Base-by-base conservation (phyloP, 1,140 invertebrate genomes). In the Bombus fervidus region DNA sequence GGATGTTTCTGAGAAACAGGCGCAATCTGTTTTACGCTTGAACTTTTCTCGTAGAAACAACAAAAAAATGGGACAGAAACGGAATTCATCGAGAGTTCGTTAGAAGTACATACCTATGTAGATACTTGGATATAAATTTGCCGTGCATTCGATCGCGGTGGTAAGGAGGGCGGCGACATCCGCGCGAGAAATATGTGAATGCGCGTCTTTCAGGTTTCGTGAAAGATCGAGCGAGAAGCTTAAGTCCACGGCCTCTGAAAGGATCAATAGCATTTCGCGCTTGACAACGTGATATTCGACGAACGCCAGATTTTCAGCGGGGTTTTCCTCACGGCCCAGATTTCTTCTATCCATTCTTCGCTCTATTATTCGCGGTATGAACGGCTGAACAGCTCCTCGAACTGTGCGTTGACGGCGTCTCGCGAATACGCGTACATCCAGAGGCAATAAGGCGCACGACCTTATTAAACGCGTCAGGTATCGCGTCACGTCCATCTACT, bases 391-490 rank as follows among this genome's bases (percentile, higher is more conserved):
- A 62, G 64, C 68, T 69, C 41, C 57, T 57, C 41, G 31, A 28
- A 10, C 39, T 9, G 28, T 31, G 73, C 80, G 74, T 62, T 39
- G 80, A 77, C 73, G 77, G 15, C 64, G 31, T 79, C 78, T 22
- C 41, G 53, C 77, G 15, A 31, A 57, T 78, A 83, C 47, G n/a
- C 31, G 8, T 22, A 62, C n/a, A 77, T 28, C 69, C 31, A 22
- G 75, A 43, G 5, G 47, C 31, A 74, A 75, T 72, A 87, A 89
- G 84, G 87, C 83, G 82, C 43, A 75, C 69, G 83, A 73, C 71
- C 83, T 88, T 88, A 88, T 88, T 88, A 89, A 89, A 88, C 69
- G 69, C 53, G 37, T 37, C 15, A 41, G 71, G 41, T 82, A 82
- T 75, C 68, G 15, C 39, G 69, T 53, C 57, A 18, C 53, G n/a